A percentile compares a stretch with the other conserved stretches of the same genome.
Evolutionary conservation across 2,888 invertebrate species (phyloP).

Genomic region (Andrena bucephala): DNA sequence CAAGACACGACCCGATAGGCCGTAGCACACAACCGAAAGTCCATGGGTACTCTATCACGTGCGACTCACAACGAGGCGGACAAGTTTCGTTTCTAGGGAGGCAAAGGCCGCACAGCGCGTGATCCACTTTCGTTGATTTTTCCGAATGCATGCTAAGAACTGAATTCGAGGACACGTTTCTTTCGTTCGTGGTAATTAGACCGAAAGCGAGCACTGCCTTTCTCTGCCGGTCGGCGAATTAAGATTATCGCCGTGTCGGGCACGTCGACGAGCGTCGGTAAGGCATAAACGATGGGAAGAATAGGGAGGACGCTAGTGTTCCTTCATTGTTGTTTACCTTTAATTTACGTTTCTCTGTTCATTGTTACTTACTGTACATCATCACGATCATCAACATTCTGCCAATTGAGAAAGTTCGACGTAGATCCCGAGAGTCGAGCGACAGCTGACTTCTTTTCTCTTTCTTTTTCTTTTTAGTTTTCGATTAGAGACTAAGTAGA

Average conservation of each 20-base stretch:
- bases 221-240: conserved; percentile 21
- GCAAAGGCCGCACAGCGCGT: conserved; percentile 37
- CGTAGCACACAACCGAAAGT: conserved; percentile 44
- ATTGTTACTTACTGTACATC: conserved; percentile 23
- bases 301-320: not conserved
- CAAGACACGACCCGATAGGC: conserved; percentile 48
- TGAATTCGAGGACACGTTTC: conserved; percentile 42
- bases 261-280: conserved; percentile 39
- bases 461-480: not conserved
- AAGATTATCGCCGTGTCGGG: conserved; percentile 26
- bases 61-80: conserved; percentile 1
- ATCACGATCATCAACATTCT: conserved; percentile 61
- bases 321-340: conserved; percentile 10
- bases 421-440: conserved; percentile 50
- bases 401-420: conserved; percentile 40
- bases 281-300: conserved; percentile 7
- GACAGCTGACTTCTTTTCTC: conserved; percentile 36
- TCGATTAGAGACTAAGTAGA: not conserved
- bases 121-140: conserved; percentile 31
- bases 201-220: conserved; percentile 21
- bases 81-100: conserved; percentile 25
- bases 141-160: conserved; percentile 48
- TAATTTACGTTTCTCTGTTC: not conserved
- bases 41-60: conserved; percentile 34
- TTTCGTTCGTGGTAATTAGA: conserved; percentile 39